Evolutionary conservation across 2,113 vertebrate species (phyloP).

Genomic region (Gallinago media): DNA sequence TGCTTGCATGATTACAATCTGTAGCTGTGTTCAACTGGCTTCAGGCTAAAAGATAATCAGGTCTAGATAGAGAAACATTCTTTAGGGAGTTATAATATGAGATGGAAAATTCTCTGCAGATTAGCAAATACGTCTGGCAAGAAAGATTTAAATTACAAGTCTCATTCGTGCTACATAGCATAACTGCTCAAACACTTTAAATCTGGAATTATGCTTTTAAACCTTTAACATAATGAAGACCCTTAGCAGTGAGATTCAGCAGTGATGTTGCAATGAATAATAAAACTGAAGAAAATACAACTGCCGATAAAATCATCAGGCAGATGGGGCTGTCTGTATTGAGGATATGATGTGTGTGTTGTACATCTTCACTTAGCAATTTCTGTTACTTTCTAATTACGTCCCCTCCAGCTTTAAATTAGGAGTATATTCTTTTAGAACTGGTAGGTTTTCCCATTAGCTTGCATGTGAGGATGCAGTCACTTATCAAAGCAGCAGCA

Average conservation of each 20-base stretch:
- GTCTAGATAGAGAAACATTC: conserved; percentile 16
- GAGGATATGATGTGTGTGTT: neutral
- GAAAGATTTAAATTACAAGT: conserved; percentile 40
- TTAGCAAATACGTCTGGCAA: conserved; percentile 42
- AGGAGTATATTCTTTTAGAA: neutral
- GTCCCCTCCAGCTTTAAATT: neutral
- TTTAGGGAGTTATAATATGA: conserved; percentile 29
- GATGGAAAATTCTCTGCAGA: conserved; percentile 5
- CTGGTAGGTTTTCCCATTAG: neutral
- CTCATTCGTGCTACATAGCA: neutral
- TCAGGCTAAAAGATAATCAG: conserved; percentile 47
- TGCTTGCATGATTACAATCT: neutral
- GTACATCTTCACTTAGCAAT: neutral
- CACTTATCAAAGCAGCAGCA: neutral
- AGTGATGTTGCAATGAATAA: neutral
- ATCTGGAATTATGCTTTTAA: neutral
- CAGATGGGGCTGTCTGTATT: neutral
- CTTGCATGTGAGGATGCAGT: neutral
- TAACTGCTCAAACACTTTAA: neutral
- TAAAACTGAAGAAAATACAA: neutral
- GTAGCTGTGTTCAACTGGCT: neutral
- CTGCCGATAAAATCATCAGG: neutral
- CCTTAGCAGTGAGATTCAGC: neutral
- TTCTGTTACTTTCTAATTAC: neutral
- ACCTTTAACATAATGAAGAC: neutral